Evolutionary conservation across 2,888 invertebrate genomes (phyloP), one percentile per base, ranked within the genome.

Genomic region (Epinotia nisella): DNA sequence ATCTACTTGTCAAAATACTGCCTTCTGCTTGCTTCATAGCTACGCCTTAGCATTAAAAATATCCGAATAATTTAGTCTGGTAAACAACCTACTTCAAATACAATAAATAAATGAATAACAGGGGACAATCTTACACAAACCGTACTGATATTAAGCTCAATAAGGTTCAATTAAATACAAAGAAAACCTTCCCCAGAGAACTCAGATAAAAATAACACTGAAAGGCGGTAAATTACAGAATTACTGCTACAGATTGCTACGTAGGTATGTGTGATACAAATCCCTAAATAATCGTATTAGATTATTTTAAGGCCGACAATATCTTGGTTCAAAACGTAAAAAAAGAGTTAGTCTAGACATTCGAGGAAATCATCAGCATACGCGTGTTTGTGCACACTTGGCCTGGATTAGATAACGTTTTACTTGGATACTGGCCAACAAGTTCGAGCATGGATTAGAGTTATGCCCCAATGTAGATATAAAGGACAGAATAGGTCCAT

Each of bases 381-480:
- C 75, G 78, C 77, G 78, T 78, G 74, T 71, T 77, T 75, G 71
- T 75, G 75, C 77, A 81, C 79, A 81, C 79, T 84, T 82, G 81
- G 64, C 70, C 61, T 49, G 71, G 69, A 71, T 58, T 71, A 55
- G 64, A 70, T 62, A 60, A 75, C 69, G 72, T 71, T 72, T 71
- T 64, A 75, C 78, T 85, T 83, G 83, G 87, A 83, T 70, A 60
- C 76, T 45, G 76, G 82, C 82, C 82, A 82, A 81, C 58, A 64
- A 70, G 59, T 64, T 41, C 59, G 7, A 66, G 60, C 53, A 64
- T 19, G 45, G 39, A 17, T 55, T 45, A 60, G 21, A 71, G 45
- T 72, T 62, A 60, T 58, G 39, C 58, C 29, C 35, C 29, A 17
- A 24, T 60, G 29, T n/a, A 66, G 59, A 66, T 67, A 59, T 29